A percentile compares a stretch with the other conserved stretches of the same genome.
Evolutionary conservation across 2,797 vertebrate species (phyloP).

Genomic region (Rousettus madagascariensis): DNA sequence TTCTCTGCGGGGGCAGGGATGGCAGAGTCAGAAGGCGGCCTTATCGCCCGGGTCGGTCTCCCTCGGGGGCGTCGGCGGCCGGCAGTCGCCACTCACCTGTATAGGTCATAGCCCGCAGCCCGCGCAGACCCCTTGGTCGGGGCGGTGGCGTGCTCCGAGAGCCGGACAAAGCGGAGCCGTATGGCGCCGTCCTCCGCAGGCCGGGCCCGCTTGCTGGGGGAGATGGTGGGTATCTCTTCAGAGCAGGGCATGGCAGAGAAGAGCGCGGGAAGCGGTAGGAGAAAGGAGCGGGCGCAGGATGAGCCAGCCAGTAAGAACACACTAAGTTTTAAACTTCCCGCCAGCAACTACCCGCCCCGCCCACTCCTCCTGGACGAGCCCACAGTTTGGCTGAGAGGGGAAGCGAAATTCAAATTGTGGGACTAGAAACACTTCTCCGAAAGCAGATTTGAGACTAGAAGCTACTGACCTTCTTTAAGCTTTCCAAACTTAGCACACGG

Average conservation of each 20-base stretch:
- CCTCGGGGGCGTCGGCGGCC: neutral
- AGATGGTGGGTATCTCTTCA: conserved; percentile 70
- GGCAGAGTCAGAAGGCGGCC: neutral
- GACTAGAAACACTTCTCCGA: no score
- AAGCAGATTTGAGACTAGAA: neutral
- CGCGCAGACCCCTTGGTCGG: conserved; percentile 91
- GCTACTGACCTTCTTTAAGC: rapidly evolving
- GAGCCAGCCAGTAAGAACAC: rapidly evolving
- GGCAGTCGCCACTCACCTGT: conserved; percentile 87
- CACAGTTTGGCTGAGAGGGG: neutral
- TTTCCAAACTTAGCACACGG: rapidly evolving
- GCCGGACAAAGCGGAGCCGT: conserved; percentile 90
- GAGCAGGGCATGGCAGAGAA: conserved; percentile 87
- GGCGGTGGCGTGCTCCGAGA: conserved; percentile 90
- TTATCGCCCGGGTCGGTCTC: no score
- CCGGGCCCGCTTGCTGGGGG: conserved; percentile 88
- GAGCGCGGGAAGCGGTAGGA: rapidly evolving
- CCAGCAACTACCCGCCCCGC: neutral
- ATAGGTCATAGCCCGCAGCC: conserved; percentile 95
- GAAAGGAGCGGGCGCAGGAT: rapidly evolving
- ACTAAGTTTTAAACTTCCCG: neutral
- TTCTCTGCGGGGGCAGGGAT: rapidly evolving
- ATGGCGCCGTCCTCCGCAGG: neutral
- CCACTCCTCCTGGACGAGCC: neutral
- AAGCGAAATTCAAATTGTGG: rapidly evolving